phyloP scores from a whole-genome alignment of 92 coral and sea anemone genomes.

The Zoanthus solanderi region DNA sequence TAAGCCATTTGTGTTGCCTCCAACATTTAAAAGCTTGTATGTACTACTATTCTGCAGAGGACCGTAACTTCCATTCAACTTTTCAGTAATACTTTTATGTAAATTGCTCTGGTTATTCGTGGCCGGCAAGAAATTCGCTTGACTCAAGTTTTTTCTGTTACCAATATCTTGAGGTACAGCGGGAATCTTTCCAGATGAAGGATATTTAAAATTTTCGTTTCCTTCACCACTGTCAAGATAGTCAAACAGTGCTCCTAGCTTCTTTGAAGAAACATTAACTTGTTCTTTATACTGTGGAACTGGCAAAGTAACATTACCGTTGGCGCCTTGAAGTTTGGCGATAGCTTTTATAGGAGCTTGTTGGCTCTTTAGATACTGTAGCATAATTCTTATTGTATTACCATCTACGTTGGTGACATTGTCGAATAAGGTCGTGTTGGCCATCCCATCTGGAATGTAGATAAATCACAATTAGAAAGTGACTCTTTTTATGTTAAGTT shows the following conservation, averaged over 20 bases:
- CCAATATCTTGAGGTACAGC: slow-evolving; percentile 36
- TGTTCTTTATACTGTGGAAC: slow-evolving; percentile 36
- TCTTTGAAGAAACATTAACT: slow-evolving; percentile 13
- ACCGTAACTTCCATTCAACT: neutral
- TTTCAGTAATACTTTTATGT: neutral
- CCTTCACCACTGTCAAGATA: slow-evolving; percentile 29
- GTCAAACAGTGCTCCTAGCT: slow-evolving; percentile 43
- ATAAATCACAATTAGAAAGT: neutral
- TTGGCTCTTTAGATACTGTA: slow-evolving; percentile 22
- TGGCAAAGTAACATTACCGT: slow-evolving; percentile 30
- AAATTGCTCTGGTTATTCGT: neutral
- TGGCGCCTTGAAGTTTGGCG: neutral
- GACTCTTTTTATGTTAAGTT: neutral
- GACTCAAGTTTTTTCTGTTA: slow-evolving; percentile 4
- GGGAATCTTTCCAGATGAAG: neutral
- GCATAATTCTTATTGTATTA: slow-evolving; percentile 20
- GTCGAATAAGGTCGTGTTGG: neutral
- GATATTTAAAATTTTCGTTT: neutral
- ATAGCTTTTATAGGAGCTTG: neutral
- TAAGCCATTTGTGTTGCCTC: neutral
- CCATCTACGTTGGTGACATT: neutral
- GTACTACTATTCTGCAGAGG: neutral
- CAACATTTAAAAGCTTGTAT: neutral
- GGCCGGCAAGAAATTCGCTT: neutral
- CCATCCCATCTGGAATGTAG: neutral